A percentile compares a stretch with the other conserved stretches of the same genome.
phyloP scores from a whole-genome alignment of 2,113 vertebrate species.

The Nothocercus julius region DNA sequence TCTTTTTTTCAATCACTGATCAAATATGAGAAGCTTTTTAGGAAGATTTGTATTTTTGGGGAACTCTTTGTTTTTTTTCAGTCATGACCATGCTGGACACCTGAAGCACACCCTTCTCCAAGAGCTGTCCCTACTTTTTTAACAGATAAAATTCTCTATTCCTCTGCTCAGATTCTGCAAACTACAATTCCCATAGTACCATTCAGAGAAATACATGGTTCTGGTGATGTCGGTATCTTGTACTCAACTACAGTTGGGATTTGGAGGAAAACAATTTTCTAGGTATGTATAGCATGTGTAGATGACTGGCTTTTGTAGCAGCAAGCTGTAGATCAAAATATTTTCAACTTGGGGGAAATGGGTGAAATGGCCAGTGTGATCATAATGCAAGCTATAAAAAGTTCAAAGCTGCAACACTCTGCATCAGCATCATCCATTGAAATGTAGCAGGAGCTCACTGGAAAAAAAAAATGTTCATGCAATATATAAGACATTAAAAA shows the following conservation, averaged over 20 bases:
- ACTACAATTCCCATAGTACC: constrained; percentile 41
- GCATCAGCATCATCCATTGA: constrained; percentile 55
- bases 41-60: neutral
- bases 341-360: constrained; percentile 76
- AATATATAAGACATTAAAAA: constrained; percentile 83
- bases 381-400: constrained; percentile 76
- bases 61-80: neutral
- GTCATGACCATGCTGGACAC: neutral
- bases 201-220: constrained; percentile 37
- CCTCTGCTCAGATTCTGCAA: constrained; percentile 1
- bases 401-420: constrained; percentile 76
- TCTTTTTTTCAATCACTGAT: neutral
- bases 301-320: constrained; percentile 62
- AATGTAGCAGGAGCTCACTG: constrained; percentile 60
- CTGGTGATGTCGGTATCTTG: constrained; percentile 14
- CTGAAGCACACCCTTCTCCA: neutral
- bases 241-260: constrained; percentile 20
- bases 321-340: constrained; percentile 73
- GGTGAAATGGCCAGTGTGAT: constrained; percentile 74
- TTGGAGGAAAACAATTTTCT: constrained; percentile 46
- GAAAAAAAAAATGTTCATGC: constrained; percentile 69
- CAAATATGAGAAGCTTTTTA: neutral
- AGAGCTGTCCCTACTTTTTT: neutral
- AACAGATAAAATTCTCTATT: neutral
- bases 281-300: constrained; percentile 37